A percentile compares a stretch with the other conserved stretches of the same genome.
Conservation (phyloP, 2,888 invertebrate species). For the Drosophila acutilabella region DNA sequence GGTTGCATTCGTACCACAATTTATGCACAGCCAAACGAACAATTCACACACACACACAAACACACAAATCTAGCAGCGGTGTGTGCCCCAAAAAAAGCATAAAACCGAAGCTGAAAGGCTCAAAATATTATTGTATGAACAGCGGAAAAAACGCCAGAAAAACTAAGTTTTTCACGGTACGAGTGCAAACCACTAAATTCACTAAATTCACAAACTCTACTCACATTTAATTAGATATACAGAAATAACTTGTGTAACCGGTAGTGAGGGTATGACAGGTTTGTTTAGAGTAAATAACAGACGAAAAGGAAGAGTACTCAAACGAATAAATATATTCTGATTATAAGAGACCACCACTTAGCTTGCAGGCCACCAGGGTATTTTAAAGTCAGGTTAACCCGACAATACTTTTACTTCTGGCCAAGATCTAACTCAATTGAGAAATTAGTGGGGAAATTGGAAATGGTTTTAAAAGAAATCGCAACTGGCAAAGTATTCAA, state of each 20-base stretch:
- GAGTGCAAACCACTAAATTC: slow-evolving; percentile 14
- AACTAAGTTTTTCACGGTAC: slow-evolving; percentile 52
- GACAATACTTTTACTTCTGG: too few relatives aligned
- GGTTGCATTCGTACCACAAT: slow-evolving; percentile 62
- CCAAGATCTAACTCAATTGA: slow-evolving; percentile 11
- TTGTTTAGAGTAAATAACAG: too few relatives aligned
- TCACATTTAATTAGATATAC: slow-evolving; percentile 9
- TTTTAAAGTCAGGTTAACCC: too few relatives aligned
- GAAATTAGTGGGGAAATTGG: slow-evolving; percentile 25
- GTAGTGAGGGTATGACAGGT: too few relatives aligned
- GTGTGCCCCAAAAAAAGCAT: slow-evolving; percentile 19
- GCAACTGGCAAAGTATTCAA: slow-evolving; percentile 23
- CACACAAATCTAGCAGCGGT: slow-evolving; percentile 42
- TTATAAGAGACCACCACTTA: too few relatives aligned
- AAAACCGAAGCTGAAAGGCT: slow-evolving; percentile 17
- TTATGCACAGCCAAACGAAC: slow-evolving; percentile 68
- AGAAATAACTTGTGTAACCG: too few relatives aligned
- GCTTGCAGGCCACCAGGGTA: too few relatives aligned
- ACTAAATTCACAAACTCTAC: slow-evolving; percentile 1
- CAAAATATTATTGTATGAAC: slow-evolving; percentile 35
- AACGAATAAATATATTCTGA: too few relatives aligned
- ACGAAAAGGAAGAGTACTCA: too few relatives aligned
- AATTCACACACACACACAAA: slow-evolving; percentile 45
- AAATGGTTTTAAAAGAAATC: slow-evolving; percentile 12
- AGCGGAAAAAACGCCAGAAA: slow-evolving; percentile 18